A percentile compares a stretch with the other conserved stretches of the same genome.
Evolutionary conservation across 2,113 vertebrate genomes (phyloP).

Genomic region (Gavia stellata): DNA sequence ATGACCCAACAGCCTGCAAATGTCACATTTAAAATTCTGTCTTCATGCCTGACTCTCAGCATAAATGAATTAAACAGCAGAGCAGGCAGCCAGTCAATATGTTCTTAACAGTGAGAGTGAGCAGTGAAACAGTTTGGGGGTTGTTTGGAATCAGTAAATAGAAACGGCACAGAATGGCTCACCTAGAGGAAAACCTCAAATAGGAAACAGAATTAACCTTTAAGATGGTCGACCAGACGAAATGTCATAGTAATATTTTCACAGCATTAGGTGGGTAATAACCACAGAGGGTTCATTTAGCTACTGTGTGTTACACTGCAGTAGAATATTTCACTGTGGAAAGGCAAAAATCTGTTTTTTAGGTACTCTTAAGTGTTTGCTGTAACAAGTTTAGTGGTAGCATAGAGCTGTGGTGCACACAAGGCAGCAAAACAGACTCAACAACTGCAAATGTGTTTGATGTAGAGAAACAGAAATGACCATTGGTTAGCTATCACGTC

Average conservation of each 20-base stretch:
- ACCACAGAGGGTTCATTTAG: slow-evolving; percentile 52
- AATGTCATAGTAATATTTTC: slow-evolving; percentile 75
- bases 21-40: slow-evolving; percentile 82
- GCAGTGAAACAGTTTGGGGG: slow-evolving; percentile 69
- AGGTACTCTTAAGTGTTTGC: neutral
- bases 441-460: neutral
- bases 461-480: neutral
- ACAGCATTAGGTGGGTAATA: slow-evolving; percentile 57
- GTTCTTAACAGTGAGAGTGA: slow-evolving; percentile 72
- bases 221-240: slow-evolving; percentile 61
- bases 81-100: slow-evolving; percentile 77
- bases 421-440: neutral
- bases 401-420: neutral
- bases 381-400: neutral
- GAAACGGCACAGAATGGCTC: slow-evolving; percentile 55
- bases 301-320: neutral
- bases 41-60: slow-evolving; percentile 73
- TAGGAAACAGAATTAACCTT: slow-evolving; percentile 74
- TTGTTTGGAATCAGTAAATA: slow-evolving; percentile 75
- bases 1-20: slow-evolving; percentile 79
- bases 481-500: neutral
- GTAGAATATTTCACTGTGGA: neutral
- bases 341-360: slow-evolving; percentile 16
- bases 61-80: slow-evolving; percentile 82
- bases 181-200: slow-evolving; percentile 65